Conservation (phyloP, 2,113 vertebrate species). For the Petrocephalus microphthalmus region DNA sequence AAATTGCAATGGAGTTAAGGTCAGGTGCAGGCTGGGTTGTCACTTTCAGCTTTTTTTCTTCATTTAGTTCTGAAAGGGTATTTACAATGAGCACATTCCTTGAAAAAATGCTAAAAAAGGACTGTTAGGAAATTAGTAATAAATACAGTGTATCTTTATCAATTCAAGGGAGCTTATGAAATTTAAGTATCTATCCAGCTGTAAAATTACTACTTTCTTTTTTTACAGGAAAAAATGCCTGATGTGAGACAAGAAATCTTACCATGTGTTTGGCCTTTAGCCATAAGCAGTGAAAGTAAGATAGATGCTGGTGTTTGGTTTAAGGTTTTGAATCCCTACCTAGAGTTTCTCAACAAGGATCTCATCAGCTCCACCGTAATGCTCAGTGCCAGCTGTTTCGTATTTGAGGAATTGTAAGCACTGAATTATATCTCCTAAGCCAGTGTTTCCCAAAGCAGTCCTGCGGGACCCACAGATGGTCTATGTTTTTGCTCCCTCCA, state of each 20-base stretch:
- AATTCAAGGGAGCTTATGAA: neutral
- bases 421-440: neutral
- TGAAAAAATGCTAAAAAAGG: neutral
- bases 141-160: neutral
- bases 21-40: too few species aligned
- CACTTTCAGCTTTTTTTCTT: too few species aligned
- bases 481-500: neutral
- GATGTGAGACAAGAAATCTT: slow-evolving; percentile 40
- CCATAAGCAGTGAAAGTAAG: slow-evolving; percentile 38
- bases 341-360: slow-evolving; percentile 50
- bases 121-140: neutral
- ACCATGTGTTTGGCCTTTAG: slow-evolving; percentile 54
- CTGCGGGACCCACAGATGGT: neutral
- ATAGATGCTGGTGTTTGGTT: slow-evolving; percentile 55
- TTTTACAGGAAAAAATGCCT: slow-evolving; percentile 47
- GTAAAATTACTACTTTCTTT: neutral
- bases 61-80: too few species aligned
- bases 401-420: slow-evolving; percentile 58
- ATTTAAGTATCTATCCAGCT: neutral
- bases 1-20: too few species aligned
- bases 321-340: slow-evolving; percentile 40
- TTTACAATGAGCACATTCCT: too few species aligned
- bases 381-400: slow-evolving; percentile 45
- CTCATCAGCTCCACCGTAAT: slow-evolving; percentile 45
- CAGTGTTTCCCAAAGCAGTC: neutral